Evolutionary conservation across 2,888 invertebrate species (phyloP), one percentile per base, ranked within the genome.

Genomic region (Clitarchus hookeri): DNA sequence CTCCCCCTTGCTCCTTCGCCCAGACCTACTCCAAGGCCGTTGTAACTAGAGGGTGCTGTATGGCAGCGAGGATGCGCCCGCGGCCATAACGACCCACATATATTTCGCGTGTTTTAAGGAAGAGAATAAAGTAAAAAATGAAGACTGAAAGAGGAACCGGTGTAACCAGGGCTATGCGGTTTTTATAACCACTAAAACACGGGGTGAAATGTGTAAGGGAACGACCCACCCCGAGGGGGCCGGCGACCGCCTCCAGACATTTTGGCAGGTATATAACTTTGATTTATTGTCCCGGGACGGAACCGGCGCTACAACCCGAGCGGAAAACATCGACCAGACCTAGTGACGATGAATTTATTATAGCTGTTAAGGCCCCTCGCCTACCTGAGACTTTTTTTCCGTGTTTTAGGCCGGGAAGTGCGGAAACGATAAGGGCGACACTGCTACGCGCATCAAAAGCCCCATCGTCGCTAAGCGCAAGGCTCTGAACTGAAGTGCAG

Each of bases 241-340:
- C n/a, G 8, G 65, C 12, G 65, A 65, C 65, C 65, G 65, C 65
- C 65, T n/a, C 23, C 65, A n/a, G 65, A 65, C 65, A 65, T 65
- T 65, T 65, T 65, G 65, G 65, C 65, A 65, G 65, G 65, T 65
- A 65, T 65, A 65, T 16, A 65, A 65, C n/a, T 65, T 65, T 65
- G 65, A 65, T 65, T 65, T 65, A 65, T 65, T 8, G 65, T 65
- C n/a, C 65, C 65, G 65, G 23, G 19, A n/a, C 23, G 65, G 19
- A 65, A 19, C 23, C 65, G 23, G n/a, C 11, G 23, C 23, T 65
- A 65, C 65, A 16, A 65, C 16, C 8, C 65, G 1, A 0, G 3
- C 11, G 19, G 65, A 65, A 65, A 65, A 65, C 65, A 23, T 65
- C 23, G 65, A 48, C 13, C n/a, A 2, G 65, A 16, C 8, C 11